Evolutionary conservation across 2,797 vertebrate genomes (phyloP), one percentile per base, ranked within the genome.

Genomic region (Melanotaenia boesemani): DNA sequence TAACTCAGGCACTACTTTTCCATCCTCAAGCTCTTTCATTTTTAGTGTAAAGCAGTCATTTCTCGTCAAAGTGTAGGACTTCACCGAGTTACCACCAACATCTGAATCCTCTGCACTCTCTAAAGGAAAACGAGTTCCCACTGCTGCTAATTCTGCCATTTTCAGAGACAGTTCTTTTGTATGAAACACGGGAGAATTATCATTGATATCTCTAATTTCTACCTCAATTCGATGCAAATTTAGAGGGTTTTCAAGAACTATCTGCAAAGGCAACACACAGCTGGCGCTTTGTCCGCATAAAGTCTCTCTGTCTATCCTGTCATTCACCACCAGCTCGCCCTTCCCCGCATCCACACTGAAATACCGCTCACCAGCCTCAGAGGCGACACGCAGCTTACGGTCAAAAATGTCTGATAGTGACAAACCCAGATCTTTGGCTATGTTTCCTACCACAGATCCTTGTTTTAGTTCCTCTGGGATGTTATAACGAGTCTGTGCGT

Each of bases 351-450:
- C 93, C 68, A 95, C 60, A 3, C 79, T 18, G 12, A 96, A 95
- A 88, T 94, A 92, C 63, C 92, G 91, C 2, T 77, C 52, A 70
- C 77, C 91, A 81, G 88, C 91, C 86, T 87, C 77, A 22, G 90
- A 90, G n/a, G 92, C 81, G 59, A 94, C 91, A 9, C 83, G 79
- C 26, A 87, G 4, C 2, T 86, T 80, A 0, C 77, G 82, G 0
- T 86, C 70, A 22, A 63, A 85, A 50, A 95, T 79, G 2, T 88
- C 85, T 4, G 67, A 10, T 22, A 91, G 20, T 57, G 76, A 86
- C 72, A 95, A 63, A 80, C 93, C 93, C 66, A 95, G 78, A 91
- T 95, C 95, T 89, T 94, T 94, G 30, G 93, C 93, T 6, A 95
- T 80, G 88, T 95, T 94, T 86, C 95, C 95, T 67, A 95, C 94